Percentiles rank a stretch among this genome's conserved stretches.
Conservation (phyloP, 2,888 invertebrate species). For the Scaptomyza reducta region DNA sequence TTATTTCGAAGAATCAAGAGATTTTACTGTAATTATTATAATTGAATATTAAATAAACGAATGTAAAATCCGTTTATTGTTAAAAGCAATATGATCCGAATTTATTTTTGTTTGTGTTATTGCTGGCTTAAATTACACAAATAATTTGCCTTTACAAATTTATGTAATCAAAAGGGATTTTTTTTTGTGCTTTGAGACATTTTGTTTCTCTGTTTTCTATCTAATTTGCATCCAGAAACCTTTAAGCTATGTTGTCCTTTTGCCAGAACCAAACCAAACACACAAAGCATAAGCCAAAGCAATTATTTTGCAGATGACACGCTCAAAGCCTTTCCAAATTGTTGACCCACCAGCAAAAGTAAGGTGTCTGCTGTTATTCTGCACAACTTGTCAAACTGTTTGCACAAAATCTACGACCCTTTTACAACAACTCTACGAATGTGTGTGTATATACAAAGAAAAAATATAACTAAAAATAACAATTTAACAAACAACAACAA, state of each 20-base stretch:
- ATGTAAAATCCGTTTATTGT: neutral
- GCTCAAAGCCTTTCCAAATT: constrained; percentile 47
- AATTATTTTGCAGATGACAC: constrained; percentile 59
- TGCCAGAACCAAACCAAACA: neutral
- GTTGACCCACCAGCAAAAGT: constrained; percentile 50
- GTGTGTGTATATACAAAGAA: neutral
- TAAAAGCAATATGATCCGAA: neutral
- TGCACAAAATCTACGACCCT: constrained; percentile 21
- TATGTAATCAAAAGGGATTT: neutral
- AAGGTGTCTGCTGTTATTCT: constrained; percentile 37
- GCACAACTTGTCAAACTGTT: constrained; percentile 58
- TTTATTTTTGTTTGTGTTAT: neutral
- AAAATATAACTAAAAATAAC: constrained; percentile 45
- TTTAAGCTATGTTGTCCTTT: constrained; percentile 32
- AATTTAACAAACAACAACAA: constrained; percentile 44
- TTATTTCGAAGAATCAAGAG: neutral
- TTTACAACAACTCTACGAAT: neutral
- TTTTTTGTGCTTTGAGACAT: neutral
- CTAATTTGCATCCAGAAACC: constrained; percentile 41
- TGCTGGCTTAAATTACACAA: neutral
- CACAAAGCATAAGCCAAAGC: constrained; percentile 49
- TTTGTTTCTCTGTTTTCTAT: constrained; percentile 15
- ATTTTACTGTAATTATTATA: neutral
- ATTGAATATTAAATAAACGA: neutral
- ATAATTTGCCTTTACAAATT: neutral